These are phyloP conservation scores for Nerophis lumbriciformis DNA, from an alignment of 2,113 vertebrate species.

Conservation along the genomic window DNA sequence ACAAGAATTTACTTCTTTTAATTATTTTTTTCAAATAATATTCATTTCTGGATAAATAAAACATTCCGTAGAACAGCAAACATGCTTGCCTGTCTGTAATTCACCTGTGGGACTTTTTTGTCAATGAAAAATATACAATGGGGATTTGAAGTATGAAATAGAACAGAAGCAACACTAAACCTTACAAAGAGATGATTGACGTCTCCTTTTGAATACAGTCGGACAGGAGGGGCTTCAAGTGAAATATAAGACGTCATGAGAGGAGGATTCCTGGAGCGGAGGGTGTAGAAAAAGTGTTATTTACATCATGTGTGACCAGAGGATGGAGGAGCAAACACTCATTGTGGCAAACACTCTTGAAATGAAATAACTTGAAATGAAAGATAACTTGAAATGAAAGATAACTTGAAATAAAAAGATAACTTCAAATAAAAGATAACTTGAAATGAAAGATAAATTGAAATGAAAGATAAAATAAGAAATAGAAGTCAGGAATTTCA, in stretches of 20 bases:
- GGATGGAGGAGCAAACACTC: too few species aligned
- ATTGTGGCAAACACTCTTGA: too few species aligned
- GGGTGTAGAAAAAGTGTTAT: conserved; percentile 11
- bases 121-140: conserved; percentile 79
- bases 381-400: too few species aligned
- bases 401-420: too few species aligned
- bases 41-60: conserved; percentile 81
- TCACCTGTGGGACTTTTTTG: conserved; percentile 51
- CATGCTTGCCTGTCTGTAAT: conserved; percentile 75
- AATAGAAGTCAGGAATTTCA: too few species aligned
- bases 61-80: conserved; percentile 79
- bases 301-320: too few species aligned
- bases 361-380: too few species aligned
- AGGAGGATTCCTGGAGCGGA: not conserved
- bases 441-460: too few species aligned
- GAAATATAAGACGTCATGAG: too few species aligned
- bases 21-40: conserved; percentile 86
- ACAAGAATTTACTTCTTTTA: conserved; percentile 83
- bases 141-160: conserved; percentile 42
- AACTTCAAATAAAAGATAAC: too few species aligned
- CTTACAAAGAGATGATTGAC: conserved; percentile 17
- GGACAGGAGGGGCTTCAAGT: conserved; percentile 35
- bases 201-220: conserved; percentile 23
- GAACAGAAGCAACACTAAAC: not conserved
- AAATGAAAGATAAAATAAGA: too few species aligned